Percentiles rank a stretch among this genome's conserved stretches.
These are phyloP conservation scores for Percopsis omiscomaycus DNA, from an alignment of 2,797 vertebrate species.

Conservation along the genomic window DNA sequence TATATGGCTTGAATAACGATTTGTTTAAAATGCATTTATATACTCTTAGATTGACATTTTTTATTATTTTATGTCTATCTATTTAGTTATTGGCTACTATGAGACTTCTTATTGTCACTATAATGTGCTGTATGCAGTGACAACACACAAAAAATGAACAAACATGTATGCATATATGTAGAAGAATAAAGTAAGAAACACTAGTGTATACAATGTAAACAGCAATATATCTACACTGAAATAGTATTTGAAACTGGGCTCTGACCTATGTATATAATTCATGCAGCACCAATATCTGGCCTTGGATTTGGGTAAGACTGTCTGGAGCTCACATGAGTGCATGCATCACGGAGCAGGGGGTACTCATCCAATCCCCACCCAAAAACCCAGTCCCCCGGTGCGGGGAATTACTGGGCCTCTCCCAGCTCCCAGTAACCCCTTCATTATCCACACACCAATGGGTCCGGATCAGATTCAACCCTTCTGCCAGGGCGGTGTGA, in stretches of 20 bases:
- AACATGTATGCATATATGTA: neutral
- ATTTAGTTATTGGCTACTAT: neutral
- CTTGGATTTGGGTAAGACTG: constrained; percentile 79
- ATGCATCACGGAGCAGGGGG: constrained; percentile 82
- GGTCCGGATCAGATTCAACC: constrained; percentile 82
- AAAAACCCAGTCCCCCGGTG: constrained; percentile 81
- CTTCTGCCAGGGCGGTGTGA: constrained; percentile 54
- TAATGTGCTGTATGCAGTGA: neutral
- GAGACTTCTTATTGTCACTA: neutral
- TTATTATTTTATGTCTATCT: neutral
- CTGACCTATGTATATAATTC: constrained; percentile 67
- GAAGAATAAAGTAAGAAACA: constrained; percentile 28
- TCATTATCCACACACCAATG: constrained; percentile 89
- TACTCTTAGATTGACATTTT: neutral
- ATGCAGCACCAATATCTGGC: constrained; percentile 71
- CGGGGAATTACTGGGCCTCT: constrained; percentile 84
- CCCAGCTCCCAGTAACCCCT: constrained; percentile 83
- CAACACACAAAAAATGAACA: neutral
- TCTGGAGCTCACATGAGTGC: constrained; percentile 81
- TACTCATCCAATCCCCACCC: constrained; percentile 83
- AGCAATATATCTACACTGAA: constrained; percentile 28
- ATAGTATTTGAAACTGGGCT: constrained; percentile 40
- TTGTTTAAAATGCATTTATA: neutral
- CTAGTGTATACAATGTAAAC: constrained; percentile 16
- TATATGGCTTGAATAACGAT: constrained; percentile 30